Base-by-base conservation (phyloP, 1,140 invertebrate species). In the Cydia strobilella region DNA sequence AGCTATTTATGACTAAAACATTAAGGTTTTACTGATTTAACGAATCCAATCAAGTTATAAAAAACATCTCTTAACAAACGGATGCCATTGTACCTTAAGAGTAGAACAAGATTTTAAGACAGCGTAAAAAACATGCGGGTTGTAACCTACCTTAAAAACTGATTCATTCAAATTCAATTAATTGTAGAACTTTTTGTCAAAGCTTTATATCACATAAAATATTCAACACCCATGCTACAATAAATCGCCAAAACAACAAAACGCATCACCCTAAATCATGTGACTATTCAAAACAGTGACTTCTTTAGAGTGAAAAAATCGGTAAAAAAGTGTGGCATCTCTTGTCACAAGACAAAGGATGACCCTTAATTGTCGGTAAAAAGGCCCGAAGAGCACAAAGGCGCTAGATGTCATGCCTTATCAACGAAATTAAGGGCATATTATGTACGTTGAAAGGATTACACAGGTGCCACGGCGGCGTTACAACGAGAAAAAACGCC, bases 361-460 rank as follows among this genome's bases (percentile, higher is more conserved):
- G 75, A 77, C 77, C 81, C 81, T 88, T 91, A 91, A 91, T 90
- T 90, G 90, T 87, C 78, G 83, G 74, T 82, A 80, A 82, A 86
- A 87, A 83, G 80, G 82, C 81, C 76, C 75, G 69, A 59, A 80
- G 63, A 74, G 75, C 77, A 90, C 88, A 90, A 92, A 86, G 80
- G 88, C 85, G 87, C 82, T 83, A 87, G 85, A 88, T 88, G 90
- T 91, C 90, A 90, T 85, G 89, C 83, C 82, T 82, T 90, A 91
- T 90, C 89, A 90, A 85, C 77, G 74, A 86, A 88, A 91, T 91
- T 91, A 91, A 89, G 86, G 84, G 80, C 82, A 90, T 90, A 91
- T 91, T 91, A 91, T 91, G 79, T 83, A 76, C 77, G 86, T 77
- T 90, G 90, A 89, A 90, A 90, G 87, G 90, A 86, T 90, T 90